Conservation (phyloP, 1,140 invertebrate species). For the Drosophila sp. region DNA sequence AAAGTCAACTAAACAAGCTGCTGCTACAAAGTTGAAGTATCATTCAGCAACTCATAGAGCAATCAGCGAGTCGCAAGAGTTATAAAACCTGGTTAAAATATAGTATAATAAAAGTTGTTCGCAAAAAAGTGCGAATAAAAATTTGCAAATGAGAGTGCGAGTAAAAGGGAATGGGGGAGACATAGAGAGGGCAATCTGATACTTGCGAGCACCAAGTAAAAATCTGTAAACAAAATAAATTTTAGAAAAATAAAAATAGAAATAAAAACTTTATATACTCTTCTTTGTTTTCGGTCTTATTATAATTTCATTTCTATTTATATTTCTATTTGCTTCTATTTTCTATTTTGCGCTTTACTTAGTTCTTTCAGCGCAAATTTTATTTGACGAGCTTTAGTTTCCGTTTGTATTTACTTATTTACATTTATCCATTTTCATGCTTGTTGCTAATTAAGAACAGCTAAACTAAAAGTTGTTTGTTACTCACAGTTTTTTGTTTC, state of each 20-base stretch:
- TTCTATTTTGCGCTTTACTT: constrained; percentile 10
- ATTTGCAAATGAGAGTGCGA: constrained; percentile 1
- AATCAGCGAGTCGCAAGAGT: constrained; percentile 37
- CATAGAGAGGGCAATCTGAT: background rate
- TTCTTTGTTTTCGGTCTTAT: constrained; percentile 32
- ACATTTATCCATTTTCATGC: constrained; percentile 41
- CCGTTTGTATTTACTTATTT: constrained; percentile 29
- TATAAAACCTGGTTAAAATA: constrained; percentile 21
- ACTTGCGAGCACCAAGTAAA: constrained; percentile 4
- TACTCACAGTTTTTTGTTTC: background rate
- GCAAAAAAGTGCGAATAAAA: constrained; percentile 19
- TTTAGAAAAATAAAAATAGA: constrained; percentile 43
- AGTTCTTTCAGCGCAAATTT: constrained; percentile 47
- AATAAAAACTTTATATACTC: constrained; percentile 34
- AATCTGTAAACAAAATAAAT: constrained; percentile 37
- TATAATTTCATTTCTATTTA: constrained; percentile 21
- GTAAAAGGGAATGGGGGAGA: background rate
- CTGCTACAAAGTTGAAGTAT: constrained; percentile 40
- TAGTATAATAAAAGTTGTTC: constrained; percentile 1
- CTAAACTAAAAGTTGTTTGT: constrained; percentile 33
- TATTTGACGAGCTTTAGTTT: constrained; percentile 37
- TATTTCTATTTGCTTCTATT: constrained; percentile 9
- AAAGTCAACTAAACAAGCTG: constrained; percentile 10
- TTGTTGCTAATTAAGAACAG: constrained; percentile 49
- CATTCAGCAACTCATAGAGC: constrained; percentile 28